These are phyloP conservation scores for Agrypnia vestita DNA, from an alignment of 1,140 invertebrate species.

Conservation along the genomic window DNA sequence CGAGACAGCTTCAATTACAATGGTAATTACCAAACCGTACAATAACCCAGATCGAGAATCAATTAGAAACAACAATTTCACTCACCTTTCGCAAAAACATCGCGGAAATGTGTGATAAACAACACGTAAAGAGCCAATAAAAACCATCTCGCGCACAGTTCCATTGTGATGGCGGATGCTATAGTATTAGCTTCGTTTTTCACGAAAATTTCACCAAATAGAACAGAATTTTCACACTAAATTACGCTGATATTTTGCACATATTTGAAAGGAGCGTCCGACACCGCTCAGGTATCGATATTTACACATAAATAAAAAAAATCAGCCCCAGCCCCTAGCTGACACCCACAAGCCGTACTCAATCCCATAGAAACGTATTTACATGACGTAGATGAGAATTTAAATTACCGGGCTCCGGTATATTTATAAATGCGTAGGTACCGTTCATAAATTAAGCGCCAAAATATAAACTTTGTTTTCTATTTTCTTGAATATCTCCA, in stretches of 20 bases:
- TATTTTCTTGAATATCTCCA: no score
- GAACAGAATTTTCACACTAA: slow-evolving; percentile 20
- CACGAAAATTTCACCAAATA: slow-evolving; percentile 25
- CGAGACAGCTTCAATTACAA: slow-evolving; percentile 3
- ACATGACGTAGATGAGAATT: slow-evolving; percentile 49
- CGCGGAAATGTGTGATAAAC: slow-evolving; percentile 28
- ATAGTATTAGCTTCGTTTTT: slow-evolving; percentile 4
- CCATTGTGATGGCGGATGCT: slow-evolving; percentile 54
- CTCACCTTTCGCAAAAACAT: slow-evolving; percentile 47
- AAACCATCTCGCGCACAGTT: slow-evolving; percentile 38
- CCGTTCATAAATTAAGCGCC: background rate
- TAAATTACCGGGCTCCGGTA: slow-evolving; percentile 14
- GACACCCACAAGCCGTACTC: slow-evolving; percentile 55
- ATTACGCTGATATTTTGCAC: slow-evolving; percentile 30
- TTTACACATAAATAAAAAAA: slow-evolving; percentile 53
- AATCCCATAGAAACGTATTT: slow-evolving; percentile 54
- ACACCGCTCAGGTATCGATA: slow-evolving; percentile 37
- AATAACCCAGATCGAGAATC: background rate
- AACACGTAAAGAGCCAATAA: slow-evolving; percentile 26
- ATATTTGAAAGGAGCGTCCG: slow-evolving; percentile 32
- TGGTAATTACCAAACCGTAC: slow-evolving; percentile 15
- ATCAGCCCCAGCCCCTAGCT: slow-evolving; percentile 42
- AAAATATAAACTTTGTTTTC: no score
- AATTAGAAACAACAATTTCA: slow-evolving; percentile 1
- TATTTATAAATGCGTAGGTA: slow-evolving; percentile 17